A percentile compares a stretch with the other conserved stretches of the same genome.
These are phyloP conservation scores for Myiozetetes cayanensis DNA, from an alignment of 2,113 vertebrate genomes.

Conservation along the genomic window DNA sequence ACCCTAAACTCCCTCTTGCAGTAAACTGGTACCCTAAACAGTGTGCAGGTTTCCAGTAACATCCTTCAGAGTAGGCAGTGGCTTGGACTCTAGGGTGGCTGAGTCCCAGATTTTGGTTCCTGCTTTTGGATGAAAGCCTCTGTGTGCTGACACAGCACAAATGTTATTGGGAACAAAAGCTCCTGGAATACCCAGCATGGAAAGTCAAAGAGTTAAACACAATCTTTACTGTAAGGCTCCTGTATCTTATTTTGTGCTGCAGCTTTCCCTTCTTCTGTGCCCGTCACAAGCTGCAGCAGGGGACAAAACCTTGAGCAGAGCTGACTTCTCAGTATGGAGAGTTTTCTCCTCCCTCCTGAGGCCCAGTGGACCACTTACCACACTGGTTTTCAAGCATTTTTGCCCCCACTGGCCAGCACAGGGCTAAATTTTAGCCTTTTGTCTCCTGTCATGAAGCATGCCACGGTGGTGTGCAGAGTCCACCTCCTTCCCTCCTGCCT, in stretches of 20 bases:
- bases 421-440: background rate
- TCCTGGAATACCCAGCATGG: background rate
- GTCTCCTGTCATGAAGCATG: background rate
- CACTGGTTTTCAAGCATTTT: background rate
- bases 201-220: background rate
- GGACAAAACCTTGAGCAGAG: background rate
- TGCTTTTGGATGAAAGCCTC: background rate
- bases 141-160: background rate
- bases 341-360: background rate
- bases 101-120: background rate
- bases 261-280: background rate
- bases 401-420: background rate
- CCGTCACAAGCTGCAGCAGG: background rate
- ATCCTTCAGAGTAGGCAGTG: background rate
- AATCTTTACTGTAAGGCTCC: background rate
- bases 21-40: background rate
- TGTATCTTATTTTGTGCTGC: background rate
- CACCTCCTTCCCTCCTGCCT: background rate
- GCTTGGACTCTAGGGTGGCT: background rate
- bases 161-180: background rate
- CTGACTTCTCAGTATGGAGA: accelerated
- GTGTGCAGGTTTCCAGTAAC: background rate
- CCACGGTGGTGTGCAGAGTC: background rate
- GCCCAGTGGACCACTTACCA: background rate
- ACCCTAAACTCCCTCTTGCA: background rate